Conservation (phyloP, 2,113 vertebrate genomes). For the Phalacrocorax brasilianus region DNA sequence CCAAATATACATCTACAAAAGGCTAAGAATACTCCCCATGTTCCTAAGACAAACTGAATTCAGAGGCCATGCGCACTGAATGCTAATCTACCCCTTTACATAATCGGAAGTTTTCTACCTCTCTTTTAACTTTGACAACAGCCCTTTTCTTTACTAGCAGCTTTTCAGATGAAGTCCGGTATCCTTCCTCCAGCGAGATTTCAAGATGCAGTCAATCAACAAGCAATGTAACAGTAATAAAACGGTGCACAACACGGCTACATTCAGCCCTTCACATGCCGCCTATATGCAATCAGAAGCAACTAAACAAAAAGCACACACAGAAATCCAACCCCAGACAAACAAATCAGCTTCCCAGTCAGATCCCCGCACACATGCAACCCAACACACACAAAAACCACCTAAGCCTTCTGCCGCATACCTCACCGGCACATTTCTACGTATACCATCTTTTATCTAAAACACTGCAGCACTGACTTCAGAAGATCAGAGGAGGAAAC, state of each 20-base stretch:
- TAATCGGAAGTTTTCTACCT: constrained; percentile 5
- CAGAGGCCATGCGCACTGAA: background rate
- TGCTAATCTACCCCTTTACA: constrained; percentile 18
- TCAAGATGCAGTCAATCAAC: background rate
- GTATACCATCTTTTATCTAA: background rate
- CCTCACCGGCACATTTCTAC: background rate
- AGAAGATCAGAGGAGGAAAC: background rate
- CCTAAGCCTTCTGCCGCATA: constrained; percentile 4
- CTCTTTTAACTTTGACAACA: constrained; percentile 55
- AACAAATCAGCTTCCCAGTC: background rate
- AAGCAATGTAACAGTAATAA: background rate
- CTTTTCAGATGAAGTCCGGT: background rate
- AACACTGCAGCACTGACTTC: constrained; percentile 7
- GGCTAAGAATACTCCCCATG: background rate
- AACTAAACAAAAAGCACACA: background rate
- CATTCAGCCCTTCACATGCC: background rate
- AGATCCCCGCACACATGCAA: background rate
- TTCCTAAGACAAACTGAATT: background rate
- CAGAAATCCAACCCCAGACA: background rate
- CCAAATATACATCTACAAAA: background rate
- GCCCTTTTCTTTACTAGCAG: background rate
- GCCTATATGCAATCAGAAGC: background rate
- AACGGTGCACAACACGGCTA: background rate
- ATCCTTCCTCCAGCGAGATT: background rate
- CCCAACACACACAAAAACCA: background rate